Base-by-base conservation (phyloP, 2,113 vertebrate genomes). In the Benitochromis conjunctus region DNA sequence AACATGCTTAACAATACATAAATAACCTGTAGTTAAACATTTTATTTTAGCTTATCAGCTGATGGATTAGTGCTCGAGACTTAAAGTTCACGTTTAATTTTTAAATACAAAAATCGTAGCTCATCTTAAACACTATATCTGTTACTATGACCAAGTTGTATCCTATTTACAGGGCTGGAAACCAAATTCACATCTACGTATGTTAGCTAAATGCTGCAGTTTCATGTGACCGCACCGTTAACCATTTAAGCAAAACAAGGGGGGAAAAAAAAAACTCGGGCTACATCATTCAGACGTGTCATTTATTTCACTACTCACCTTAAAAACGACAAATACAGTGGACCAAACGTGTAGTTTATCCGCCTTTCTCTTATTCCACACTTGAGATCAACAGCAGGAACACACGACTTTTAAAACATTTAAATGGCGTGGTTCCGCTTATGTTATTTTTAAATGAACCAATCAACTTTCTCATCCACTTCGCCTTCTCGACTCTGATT, bases 391-490 rank as follows among this genome's bases (percentile, higher is more conserved):
- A 83, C 58, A 82, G 1, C 43, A 4, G 48, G 21, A 31, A 6
- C 31, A 3, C 16, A 3, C 54, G 64, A 79, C n/a, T 89, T 91
- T 93, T 87, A 87, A 93, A 89, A 93, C 29, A 93, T 96, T 96
- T 96, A 97, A 97, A 96, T 90, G 86, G 85, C 0, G 84, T 5
- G 29, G 19, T 12, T 51, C 51, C 38, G 41, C 62, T 26, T 60
- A 4, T 76, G 92, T 77, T 89, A 86, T 85, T 93, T 97, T 96
- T 79, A 89, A 97, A 97, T 43, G 1, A 83, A 16, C 96, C 96
- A 97, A 96, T 96, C 88, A 84, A 80, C 21, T 78, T 4, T 6
- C 43, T 14, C 43, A 8, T 21, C 46, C 5, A 0, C 10, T 6
- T 16, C 12, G 3, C 12, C 9, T 86, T 10, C 86, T 79, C 14